These are phyloP conservation scores for Parasteatoda tepidariorum DNA, from an alignment of 1,140 invertebrate species.

Conservation along the genomic window DNA sequence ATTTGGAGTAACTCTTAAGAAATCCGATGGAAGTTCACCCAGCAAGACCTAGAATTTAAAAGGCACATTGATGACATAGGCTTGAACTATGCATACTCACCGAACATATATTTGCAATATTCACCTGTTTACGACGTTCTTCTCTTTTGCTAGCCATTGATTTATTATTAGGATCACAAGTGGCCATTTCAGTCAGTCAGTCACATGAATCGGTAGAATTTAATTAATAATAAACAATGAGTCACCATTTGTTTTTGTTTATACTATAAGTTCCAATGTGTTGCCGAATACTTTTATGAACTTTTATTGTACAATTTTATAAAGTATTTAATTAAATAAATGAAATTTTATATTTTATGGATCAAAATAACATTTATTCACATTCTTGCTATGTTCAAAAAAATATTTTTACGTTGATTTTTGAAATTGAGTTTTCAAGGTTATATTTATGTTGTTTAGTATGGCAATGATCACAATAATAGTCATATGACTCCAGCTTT, in stretches of 20 bases:
- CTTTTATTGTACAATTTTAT: background rate
- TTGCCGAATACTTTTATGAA: background rate
- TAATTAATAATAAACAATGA: background rate
- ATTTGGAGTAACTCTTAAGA: slow-evolving; percentile 75
- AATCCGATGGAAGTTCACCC: slow-evolving; percentile 83
- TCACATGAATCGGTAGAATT: background rate
- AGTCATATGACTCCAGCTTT: slow-evolving; percentile 51
- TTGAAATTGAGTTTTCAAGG: background rate
- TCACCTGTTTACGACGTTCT: slow-evolving; percentile 36
- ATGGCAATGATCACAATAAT: background rate
- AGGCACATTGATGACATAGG: background rate
- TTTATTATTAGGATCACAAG: slow-evolving; percentile 17
- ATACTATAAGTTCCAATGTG: background rate
- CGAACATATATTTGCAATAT: background rate
- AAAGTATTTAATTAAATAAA: background rate
- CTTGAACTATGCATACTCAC: background rate
- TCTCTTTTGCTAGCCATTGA: slow-evolving; percentile 20
- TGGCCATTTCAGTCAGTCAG: slow-evolving; percentile 11
- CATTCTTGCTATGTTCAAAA: too few relatives aligned
- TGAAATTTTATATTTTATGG: background rate
- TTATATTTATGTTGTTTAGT: background rate
- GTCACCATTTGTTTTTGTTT: background rate
- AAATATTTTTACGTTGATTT: too few relatives aligned
- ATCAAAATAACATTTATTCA: background rate
- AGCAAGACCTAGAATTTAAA: slow-evolving; percentile 73